Percentiles rank a stretch among this genome's conserved stretches.
phyloP scores from a whole-genome alignment of 2,797 vertebrate species.

The Arnoldichthys spilopterus region DNA sequence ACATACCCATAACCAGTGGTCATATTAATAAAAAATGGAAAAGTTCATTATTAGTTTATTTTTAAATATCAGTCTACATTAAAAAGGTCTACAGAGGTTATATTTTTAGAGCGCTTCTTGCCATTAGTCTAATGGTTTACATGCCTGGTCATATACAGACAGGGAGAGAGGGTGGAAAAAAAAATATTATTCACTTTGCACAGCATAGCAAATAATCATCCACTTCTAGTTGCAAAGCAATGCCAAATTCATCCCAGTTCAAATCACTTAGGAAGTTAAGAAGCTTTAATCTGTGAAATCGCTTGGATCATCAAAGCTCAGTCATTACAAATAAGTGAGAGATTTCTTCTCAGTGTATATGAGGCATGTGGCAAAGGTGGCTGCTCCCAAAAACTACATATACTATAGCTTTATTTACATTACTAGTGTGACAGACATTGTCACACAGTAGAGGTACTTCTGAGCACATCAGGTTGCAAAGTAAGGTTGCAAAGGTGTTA shows the following conservation, averaged over 20 bases:
- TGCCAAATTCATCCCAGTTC: conserved; percentile 7
- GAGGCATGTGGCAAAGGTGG: background rate
- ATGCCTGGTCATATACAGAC: too few relatives aligned
- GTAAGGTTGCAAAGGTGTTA: background rate
- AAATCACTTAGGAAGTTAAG: background rate
- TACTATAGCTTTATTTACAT: background rate
- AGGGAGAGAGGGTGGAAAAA: background rate
- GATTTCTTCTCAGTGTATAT: background rate
- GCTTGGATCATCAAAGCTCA: conserved; percentile 2
- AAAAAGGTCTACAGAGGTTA: background rate
- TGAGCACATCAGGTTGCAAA: background rate
- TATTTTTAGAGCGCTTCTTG: background rate
- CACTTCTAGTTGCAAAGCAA: background rate
- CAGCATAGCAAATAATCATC: background rate
- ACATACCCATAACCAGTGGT: too few relatives aligned
- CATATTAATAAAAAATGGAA: too few relatives aligned
- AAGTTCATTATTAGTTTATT: background rate
- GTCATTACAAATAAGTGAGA: conserved; percentile 1
- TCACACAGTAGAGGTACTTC: background rate
- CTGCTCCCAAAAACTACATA: background rate
- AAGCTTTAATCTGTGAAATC: background rate
- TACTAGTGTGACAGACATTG: background rate
- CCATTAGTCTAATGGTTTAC: background rate
- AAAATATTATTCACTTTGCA: background rate
- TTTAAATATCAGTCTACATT: background rate